Conservation (phyloP, 2,888 invertebrate species). For the Drosophila mercatorum region DNA sequence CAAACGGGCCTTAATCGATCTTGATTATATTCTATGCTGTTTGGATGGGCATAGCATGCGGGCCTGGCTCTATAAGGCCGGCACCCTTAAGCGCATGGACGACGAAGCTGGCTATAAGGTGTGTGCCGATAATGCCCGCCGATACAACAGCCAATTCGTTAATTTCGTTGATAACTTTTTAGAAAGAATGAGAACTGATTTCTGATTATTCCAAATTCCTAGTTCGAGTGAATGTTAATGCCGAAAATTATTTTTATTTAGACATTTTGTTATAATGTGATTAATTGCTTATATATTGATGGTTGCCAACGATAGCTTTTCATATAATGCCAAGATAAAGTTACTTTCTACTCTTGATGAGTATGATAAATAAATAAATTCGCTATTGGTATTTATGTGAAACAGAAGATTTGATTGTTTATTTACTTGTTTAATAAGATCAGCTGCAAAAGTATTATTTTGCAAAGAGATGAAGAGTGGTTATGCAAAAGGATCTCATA, state of each 20-base stretch:
- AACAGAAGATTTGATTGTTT: too few relatives aligned
- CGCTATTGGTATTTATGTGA: not conserved
- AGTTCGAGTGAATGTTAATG: not conserved
- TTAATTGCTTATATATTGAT: not conserved
- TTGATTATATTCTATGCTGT: constrained; percentile 43
- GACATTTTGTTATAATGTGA: not conserved
- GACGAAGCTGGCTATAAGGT: constrained; percentile 44
- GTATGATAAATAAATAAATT: not conserved
- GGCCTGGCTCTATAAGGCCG: constrained; percentile 65
- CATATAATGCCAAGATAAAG: not conserved
- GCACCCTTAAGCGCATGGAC: constrained; percentile 44
- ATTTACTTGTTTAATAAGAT: too few relatives aligned
- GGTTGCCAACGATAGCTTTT: not conserved
- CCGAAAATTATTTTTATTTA: not conserved
- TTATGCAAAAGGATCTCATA: too few relatives aligned
- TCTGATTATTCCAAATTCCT: constrained; percentile 20
- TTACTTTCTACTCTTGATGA: not conserved
- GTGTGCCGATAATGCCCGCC: constrained; percentile 29
- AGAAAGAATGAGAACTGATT: constrained; percentile 40
- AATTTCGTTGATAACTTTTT: constrained; percentile 41
- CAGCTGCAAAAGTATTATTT: too few relatives aligned
- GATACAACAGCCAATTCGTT: constrained; percentile 11
- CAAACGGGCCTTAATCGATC: constrained; percentile 45
- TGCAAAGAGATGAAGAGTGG: too few relatives aligned
- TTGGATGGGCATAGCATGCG: constrained; percentile 38